Conservation (phyloP, 2,113 vertebrate genomes). For the Oreochromis niloticus region DNA sequence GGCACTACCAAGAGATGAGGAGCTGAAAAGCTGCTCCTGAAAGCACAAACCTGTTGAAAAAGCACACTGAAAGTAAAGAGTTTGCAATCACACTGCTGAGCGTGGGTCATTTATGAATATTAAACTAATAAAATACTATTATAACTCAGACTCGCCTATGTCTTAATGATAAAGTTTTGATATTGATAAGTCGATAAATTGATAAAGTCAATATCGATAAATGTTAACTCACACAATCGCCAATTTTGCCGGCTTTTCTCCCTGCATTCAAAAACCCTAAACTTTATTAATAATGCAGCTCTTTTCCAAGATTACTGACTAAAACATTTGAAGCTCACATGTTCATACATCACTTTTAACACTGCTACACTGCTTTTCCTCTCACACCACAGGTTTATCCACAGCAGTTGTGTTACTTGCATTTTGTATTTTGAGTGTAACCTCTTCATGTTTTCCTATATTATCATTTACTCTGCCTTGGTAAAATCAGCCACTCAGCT, state of each 20-base stretch:
- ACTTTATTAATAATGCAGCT: neutral
- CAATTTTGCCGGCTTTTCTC: too few relatives aligned
- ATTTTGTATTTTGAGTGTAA: neutral
- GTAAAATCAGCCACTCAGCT: neutral
- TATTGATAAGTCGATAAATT: too few relatives aligned
- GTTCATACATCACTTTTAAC: neutral
- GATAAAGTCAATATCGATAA: neutral
- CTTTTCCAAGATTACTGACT: neutral
- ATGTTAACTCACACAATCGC: neutral
- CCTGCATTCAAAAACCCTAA: too few relatives aligned
- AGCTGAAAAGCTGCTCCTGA: too few relatives aligned
- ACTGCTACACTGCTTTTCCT: neutral
- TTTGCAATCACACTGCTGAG: too few relatives aligned
- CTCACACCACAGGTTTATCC: neutral
- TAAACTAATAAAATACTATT: too few relatives aligned
- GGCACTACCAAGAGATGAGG: too few relatives aligned
- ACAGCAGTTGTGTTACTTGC: neutral
- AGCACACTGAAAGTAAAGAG: too few relatives aligned
- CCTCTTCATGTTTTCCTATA: fast-evolving
- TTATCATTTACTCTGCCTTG: neutral
- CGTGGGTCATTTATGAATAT: too few relatives aligned
- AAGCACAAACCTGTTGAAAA: too few relatives aligned
- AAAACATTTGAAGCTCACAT: fast-evolving
- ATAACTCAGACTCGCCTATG: too few relatives aligned
- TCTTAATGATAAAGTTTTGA: too few relatives aligned